phyloP scores from a whole-genome alignment of 2,888 invertebrate species.

The Microctonus brassicae region DNA sequence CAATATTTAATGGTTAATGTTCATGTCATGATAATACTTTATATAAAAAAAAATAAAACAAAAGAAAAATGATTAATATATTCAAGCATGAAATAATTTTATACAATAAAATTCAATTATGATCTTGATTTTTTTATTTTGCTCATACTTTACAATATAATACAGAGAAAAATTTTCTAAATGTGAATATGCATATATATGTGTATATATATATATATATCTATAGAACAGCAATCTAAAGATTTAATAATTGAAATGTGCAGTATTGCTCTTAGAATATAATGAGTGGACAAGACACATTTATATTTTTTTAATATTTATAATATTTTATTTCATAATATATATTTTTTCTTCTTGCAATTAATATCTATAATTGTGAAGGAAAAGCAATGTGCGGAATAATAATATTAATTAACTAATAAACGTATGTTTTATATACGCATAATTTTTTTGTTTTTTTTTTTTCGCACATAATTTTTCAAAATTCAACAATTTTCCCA shows the following conservation, averaged over 20 bases:
- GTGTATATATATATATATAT: too few relatives aligned
- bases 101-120: constrained; percentile 44
- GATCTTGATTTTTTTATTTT: constrained; percentile 64
- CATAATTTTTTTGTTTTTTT: background rate
- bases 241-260: constrained; percentile 38
- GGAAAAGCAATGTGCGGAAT: background rate
- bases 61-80: background rate
- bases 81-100: background rate
- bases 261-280: constrained; percentile 36
- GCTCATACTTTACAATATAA: constrained; percentile 66
- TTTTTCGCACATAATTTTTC: background rate
- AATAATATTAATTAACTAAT: background rate
- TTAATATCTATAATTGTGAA: background rate
- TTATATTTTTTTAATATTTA: constrained; percentile 7
- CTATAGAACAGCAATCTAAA: constrained; percentile 35
- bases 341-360: background rate
- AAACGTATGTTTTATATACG: too few relatives aligned
- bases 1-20: constrained; percentile 17
- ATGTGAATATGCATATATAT: constrained; percentile 42
- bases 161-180: constrained; percentile 62
- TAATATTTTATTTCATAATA: constrained; percentile 4
- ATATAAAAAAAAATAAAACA: background rate
- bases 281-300: constrained; percentile 25
- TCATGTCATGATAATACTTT: background rate
- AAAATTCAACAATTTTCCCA: background rate